A percentile compares a stretch with the other conserved stretches of the same genome.
These are phyloP conservation scores for Nestor notabilis DNA, from an alignment of 2,113 vertebrate genomes.

Conservation along the genomic window DNA sequence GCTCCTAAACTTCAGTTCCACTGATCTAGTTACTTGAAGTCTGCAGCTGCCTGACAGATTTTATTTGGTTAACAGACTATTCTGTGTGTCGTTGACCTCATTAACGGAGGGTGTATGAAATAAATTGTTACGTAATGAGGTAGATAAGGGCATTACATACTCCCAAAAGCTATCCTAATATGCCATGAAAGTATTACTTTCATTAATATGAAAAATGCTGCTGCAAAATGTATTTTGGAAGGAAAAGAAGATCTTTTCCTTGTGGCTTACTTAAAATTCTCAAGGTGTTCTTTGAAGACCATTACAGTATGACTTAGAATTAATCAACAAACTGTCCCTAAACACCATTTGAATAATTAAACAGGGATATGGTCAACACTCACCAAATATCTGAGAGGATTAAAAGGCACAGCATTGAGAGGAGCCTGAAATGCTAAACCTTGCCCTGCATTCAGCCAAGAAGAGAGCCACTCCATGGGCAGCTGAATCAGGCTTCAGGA, in stretches of 20 bases:
- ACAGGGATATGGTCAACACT: constrained; percentile 43
- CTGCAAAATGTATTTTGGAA: not conserved
- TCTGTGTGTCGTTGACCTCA: constrained; percentile 26
- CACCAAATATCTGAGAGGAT: constrained; percentile 58
- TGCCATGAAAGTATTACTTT: constrained; percentile 31
- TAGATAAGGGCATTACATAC: constrained; percentile 35
- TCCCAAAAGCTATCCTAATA: constrained; percentile 9
- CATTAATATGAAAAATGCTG: constrained; percentile 18
- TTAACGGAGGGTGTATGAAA: not conserved
- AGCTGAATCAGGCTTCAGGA: constrained; percentile 64
- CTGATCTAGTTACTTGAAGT: not conserved
- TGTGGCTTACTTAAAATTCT: constrained; percentile 24
- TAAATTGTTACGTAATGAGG: constrained; percentile 49
- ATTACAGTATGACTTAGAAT: constrained; percentile 29
- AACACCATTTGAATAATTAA: constrained; percentile 41
- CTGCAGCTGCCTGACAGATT: constrained; percentile 3
- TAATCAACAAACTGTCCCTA: constrained; percentile 55
- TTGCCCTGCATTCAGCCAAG: constrained; percentile 40
- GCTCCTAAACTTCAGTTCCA: not conserved
- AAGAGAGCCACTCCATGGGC: constrained; percentile 59
- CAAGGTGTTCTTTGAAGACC: constrained; percentile 48
- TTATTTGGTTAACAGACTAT: constrained; percentile 30
- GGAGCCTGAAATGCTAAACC: constrained; percentile 66
- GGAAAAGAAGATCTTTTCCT: not conserved
- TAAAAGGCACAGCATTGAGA: constrained; percentile 42